Percentiles rank a stretch among this genome's conserved stretches.
Conservation (phyloP, 2,113 vertebrate genomes). For the Leucopternis melanops region DNA sequence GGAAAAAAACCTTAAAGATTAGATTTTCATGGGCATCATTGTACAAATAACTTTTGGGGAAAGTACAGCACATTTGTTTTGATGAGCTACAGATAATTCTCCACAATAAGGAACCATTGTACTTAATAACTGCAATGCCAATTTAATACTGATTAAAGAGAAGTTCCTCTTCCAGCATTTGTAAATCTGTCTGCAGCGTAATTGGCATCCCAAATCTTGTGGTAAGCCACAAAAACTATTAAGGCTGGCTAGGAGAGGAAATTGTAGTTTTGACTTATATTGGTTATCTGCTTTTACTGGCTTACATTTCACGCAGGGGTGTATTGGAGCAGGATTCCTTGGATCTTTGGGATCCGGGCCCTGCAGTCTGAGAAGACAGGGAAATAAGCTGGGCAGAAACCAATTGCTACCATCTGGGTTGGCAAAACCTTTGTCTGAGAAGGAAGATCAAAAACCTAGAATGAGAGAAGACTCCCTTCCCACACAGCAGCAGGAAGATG, state of each 20-base stretch:
- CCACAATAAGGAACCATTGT: constrained; percentile 4
- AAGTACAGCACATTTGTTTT: neutral
- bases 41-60: neutral
- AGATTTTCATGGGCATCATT: neutral
- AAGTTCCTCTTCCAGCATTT: constrained; percentile 41
- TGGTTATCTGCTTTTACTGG: constrained; percentile 48
- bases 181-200: constrained; percentile 55
- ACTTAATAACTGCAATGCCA: constrained; percentile 9
- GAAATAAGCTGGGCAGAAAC: constrained; percentile 18
- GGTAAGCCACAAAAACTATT: constrained; percentile 67
- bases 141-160: constrained; percentile 58
- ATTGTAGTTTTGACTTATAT: constrained; percentile 28
- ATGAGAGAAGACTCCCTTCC: neutral
- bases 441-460: constrained; percentile 8
- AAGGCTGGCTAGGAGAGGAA: constrained; percentile 38
- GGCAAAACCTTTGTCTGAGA: constrained; percentile 2
- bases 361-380: neutral
- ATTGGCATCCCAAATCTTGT: constrained; percentile 64
- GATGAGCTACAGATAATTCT: constrained; percentile 4
- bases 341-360: neutral
- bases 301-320: neutral
- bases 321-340: constrained; percentile 1
- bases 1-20: neutral
- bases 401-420: constrained; percentile 38
- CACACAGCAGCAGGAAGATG: neutral